Evolutionary conservation across 2,113 vertebrate genomes (phyloP), one percentile per base, ranked within the genome.

Genomic region (Gymnogyps californianus): DNA sequence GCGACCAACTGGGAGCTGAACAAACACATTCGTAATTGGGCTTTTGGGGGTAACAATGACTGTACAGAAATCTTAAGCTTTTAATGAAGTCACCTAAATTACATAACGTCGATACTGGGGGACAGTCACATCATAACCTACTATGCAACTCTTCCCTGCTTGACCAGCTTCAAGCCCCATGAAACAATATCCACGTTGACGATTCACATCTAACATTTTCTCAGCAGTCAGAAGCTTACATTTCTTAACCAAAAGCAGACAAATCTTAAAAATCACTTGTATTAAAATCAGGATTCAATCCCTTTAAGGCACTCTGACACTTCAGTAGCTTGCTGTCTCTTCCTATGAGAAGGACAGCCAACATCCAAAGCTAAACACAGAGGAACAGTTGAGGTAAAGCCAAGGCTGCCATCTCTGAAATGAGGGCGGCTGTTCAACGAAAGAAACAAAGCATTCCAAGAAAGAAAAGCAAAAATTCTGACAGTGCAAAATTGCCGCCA

Each of bases 21-120:
- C 15, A n/a, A 70, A n/a, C 0, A 1, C 1, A 6, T 4, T 9
- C 6, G 1, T n/a, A n/a, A 59, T 2, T 11, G 3, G 28, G 34
- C 21, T 64, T 71, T 40, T 6, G 28, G 2, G 0, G 10, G 4
- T 21, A 77, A 59, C 16, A 38, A 31, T 6, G 10, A 36, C 34
- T 18, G 17, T 5, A 90, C 36, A 93, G 62, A 80, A 57, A 54
- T 29, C 11, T 13, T 47, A 9, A 65, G 15, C 8, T 82, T 66
- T 61, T 49, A 12, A 77, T 6, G 3, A 79, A 71, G 10, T 47
- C 44, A 61, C 42, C 11, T 55, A 21, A 76, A 52, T 36, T 17
- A 70, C 5, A 78, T 12, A 21, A 3, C 0, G 2, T 0, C 80
- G 51, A 16, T 32, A 47, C 1, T 4, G 9, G 10, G 46, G 19